These are phyloP conservation scores for Gopherus evgoodei DNA, from an alignment of 2,113 vertebrate species.

Conservation along the genomic window DNA sequence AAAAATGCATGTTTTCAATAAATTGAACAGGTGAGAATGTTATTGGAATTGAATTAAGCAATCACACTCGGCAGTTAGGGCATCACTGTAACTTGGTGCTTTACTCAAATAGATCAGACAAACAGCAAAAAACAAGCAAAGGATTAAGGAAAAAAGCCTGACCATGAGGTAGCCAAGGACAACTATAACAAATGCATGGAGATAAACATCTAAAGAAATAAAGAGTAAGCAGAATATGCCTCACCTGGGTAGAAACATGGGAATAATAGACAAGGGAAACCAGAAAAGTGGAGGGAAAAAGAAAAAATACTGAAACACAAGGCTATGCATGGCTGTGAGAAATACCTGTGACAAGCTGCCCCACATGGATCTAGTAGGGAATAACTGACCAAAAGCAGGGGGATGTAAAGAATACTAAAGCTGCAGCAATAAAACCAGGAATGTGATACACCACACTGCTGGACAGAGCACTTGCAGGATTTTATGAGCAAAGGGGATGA, in stretches of 20 bases:
- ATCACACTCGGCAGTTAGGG: not conserved
- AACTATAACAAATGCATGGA: not conserved
- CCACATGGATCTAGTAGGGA: not conserved
- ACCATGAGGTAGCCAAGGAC: not conserved
- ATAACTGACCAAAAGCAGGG: not conserved
- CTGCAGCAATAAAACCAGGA: not conserved
- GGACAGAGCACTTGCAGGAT: fast-evolving
- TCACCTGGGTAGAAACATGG: not conserved
- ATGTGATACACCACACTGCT: not conserved
- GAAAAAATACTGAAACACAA: not conserved
- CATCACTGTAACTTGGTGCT: not conserved
- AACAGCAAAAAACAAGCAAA: not conserved
- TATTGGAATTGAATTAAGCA: no score
- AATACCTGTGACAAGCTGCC: not conserved
- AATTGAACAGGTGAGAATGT: not conserved
- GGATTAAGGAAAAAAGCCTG: not conserved
- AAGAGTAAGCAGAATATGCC: not conserved
- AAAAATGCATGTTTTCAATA: not conserved
- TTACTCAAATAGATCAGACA: not conserved
- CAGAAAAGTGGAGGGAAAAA: not conserved
- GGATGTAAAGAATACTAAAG: not conserved
- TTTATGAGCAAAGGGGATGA: not conserved
- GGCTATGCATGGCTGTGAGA: not conserved
- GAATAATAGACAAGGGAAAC: not conserved
- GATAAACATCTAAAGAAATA: not conserved